These are phyloP conservation scores for Quiscalus mexicanus DNA, from an alignment of 2,113 vertebrate species.

Conservation along the genomic window DNA sequence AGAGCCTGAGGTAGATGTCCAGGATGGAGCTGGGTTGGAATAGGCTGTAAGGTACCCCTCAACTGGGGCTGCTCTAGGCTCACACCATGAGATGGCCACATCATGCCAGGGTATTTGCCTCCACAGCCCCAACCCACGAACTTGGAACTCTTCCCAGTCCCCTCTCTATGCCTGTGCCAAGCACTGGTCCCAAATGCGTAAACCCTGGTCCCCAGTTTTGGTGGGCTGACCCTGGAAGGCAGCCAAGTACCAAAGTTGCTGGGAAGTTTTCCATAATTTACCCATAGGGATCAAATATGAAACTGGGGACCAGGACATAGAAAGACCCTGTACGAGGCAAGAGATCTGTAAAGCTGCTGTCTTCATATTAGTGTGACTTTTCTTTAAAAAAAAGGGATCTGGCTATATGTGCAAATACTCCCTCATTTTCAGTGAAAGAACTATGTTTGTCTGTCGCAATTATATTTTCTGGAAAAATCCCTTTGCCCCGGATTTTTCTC, in stretches of 20 bases:
- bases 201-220: background rate
- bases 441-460: background rate
- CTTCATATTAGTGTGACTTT: background rate
- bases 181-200: background rate
- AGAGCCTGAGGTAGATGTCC: background rate
- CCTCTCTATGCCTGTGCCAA: background rate
- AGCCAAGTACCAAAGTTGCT: background rate
- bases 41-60: rapidly evolving
- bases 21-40: background rate
- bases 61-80: background rate
- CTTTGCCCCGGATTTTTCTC: too few species aligned
- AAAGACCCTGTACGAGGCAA: background rate
- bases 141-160: background rate
- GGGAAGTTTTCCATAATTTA: background rate
- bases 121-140: background rate
- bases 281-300: background rate
- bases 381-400: background rate
- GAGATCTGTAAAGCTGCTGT: background rate
- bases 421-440: background rate
- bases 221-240: background rate
- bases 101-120: background rate
- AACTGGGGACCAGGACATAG: background rate
- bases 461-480: too few species aligned
- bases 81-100: rapidly evolving
- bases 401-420: background rate